Evolutionary conservation across 1,140 invertebrate species (phyloP), one percentile per base, ranked within the genome.

Genomic region (Triops longicaudatus): DNA sequence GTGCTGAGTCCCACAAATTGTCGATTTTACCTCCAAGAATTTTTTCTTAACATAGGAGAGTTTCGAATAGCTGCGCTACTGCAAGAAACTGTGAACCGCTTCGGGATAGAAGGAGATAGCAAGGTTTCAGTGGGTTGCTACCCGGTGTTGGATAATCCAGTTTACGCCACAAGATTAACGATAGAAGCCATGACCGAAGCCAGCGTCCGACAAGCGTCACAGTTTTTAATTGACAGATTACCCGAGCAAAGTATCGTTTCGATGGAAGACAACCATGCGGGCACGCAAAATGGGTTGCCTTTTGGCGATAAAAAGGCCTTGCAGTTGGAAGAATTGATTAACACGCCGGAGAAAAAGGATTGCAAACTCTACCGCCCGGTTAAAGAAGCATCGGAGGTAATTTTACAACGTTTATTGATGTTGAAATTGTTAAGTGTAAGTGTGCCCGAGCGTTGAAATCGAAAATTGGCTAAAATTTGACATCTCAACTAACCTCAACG

Each of bases 71-170:
- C 88, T 9, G 77, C 83, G 22, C 80, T 84, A 14, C 82, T 92
- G 22, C 87, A 88, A 79, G 78, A 85, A 73, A 85, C 86, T 14
- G 87, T 87, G 1, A 79, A 84, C 14, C 83, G 84, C 74, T 90
- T 86, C 83, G 84, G 86, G 74, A 80, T 82, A 22, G 79, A 79
- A 71, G 89, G 31, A 2, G 31, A 37, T 2, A 2, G 7, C 31
- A 37, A 37, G 31, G 31, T 92, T 5, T 83, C 83, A 50, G 87
- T 92, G 81, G 91, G 91, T 31, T 91, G 90, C 76, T 92, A 92
- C 83, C 90, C 91, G 14, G 86, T 88, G 42, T 80, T 88, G 73
- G 80, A 83, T 76, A 86, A 88, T 81, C 77, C 81, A n/a, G 80
- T 81, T 12, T 81, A 81, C 79, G 81, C 80, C 71, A 87, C 86